These are phyloP conservation scores for Nibea albiflora DNA, from an alignment of 2,113 vertebrate species.

Conservation along the genomic window DNA sequence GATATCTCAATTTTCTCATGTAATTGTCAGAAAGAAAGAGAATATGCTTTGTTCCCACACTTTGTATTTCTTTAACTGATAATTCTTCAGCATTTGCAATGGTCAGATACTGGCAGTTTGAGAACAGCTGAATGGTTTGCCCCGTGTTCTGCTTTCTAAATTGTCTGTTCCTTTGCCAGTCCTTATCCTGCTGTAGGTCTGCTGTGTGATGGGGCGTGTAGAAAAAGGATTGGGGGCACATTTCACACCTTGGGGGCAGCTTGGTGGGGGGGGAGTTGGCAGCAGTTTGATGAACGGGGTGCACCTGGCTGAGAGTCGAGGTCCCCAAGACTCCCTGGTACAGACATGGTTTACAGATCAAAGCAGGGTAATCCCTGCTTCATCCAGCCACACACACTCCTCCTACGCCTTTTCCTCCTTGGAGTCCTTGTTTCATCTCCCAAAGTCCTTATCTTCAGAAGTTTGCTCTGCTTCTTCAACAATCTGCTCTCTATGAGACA, in stretches of 20 bases:
- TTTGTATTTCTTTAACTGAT: background rate
- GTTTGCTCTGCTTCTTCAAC: conserved; percentile 15
- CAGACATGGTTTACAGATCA: conserved; percentile 77
- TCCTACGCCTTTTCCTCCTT: conserved; percentile 52
- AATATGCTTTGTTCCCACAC: background rate
- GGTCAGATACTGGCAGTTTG: background rate
- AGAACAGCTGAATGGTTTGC: background rate
- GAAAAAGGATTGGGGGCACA: conserved; percentile 65
- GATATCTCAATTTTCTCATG: background rate
- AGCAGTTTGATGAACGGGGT: conserved; percentile 60
- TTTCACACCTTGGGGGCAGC: conserved; percentile 79
- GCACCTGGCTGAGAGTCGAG: conserved; percentile 73
- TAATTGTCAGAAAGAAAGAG: background rate
- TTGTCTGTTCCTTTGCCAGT: conserved; percentile 45
- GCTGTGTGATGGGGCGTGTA: conserved; percentile 63
- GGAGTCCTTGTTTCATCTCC: conserved; percentile 34
- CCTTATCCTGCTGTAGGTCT: conserved; percentile 68
- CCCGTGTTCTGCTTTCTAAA: background rate
- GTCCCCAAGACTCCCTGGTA: conserved; percentile 46
- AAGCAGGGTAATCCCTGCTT: conserved; percentile 70
- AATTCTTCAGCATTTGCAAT: background rate
- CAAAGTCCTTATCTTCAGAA: background rate
- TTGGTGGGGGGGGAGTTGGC: conserved; percentile 61
- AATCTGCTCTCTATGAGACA: conserved; percentile 39
- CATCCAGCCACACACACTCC: conserved; percentile 51